A percentile compares a stretch with the other conserved stretches of the same genome.
These are phyloP conservation scores for Plebejus anna DNA, from an alignment of 2,888 invertebrate genomes.

Conservation along the genomic window DNA sequence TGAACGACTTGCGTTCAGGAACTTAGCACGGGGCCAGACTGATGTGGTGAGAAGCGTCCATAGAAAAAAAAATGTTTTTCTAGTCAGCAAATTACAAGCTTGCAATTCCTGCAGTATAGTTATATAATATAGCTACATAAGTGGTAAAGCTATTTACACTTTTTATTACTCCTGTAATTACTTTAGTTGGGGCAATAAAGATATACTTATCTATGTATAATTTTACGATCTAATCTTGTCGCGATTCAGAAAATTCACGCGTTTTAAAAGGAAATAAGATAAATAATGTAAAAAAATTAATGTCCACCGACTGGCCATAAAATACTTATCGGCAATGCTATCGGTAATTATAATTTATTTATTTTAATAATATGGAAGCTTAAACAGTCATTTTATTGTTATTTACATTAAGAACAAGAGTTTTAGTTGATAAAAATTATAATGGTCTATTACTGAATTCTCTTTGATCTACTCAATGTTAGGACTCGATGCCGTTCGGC, in stretches of 20 bases:
- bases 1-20: too few species aligned
- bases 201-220: constrained; percentile 2
- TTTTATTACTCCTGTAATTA: background rate
- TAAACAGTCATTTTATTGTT: background rate
- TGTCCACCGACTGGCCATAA: background rate
- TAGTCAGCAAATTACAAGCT: too few species aligned
- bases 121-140: background rate
- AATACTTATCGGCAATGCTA: background rate
- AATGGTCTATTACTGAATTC: background rate
- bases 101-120: background rate
- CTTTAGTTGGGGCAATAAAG: background rate
- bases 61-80: too few species aligned
- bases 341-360: background rate
- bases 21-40: too few species aligned
- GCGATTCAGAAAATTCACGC: background rate
- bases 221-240: background rate
- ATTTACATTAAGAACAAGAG: background rate
- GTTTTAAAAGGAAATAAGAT: background rate
- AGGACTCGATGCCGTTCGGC: too few species aligned
- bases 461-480: too few species aligned
- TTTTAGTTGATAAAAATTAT: background rate
- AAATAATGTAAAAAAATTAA: background rate
- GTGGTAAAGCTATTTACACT: background rate
- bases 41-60: too few species aligned
- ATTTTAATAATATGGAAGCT: background rate